Evolutionary conservation across 2,113 vertebrate species (phyloP).

Genomic region (Actinemys pallida): DNA sequence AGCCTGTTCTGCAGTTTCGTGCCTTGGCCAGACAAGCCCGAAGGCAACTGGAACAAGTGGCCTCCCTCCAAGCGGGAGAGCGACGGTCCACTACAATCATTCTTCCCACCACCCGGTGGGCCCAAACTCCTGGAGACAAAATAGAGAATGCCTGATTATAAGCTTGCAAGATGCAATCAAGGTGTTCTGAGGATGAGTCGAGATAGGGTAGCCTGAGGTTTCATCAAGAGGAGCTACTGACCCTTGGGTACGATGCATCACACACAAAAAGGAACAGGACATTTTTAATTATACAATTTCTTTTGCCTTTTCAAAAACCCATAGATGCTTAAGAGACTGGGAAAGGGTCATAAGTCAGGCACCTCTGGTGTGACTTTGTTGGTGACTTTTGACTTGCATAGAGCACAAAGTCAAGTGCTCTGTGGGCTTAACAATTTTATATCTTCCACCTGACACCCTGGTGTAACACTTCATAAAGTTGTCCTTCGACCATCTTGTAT

Average conservation of each 20-base stretch:
- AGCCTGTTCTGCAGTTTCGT: too few relatives aligned
- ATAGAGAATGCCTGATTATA: neutral
- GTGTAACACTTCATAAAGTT: neutral
- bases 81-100: neutral
- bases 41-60: too few relatives aligned
- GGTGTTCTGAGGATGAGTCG: neutral
- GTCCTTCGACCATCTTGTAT: constrained; percentile 3
- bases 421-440: neutral
- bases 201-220: neutral
- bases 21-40: too few relatives aligned
- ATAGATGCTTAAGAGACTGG: constrained; percentile 8
- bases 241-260: neutral
- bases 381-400: constrained; percentile 18
- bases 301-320: neutral
- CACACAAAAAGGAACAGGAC: neutral
- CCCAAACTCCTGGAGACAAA: neutral
- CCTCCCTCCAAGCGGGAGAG: too few relatives aligned
- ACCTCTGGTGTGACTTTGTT: neutral
- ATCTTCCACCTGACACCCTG: neutral
- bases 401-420: neutral
- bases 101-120: neutral
- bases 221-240: neutral
- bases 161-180: neutral
- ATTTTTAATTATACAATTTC: neutral
- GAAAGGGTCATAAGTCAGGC: neutral